Conservation (phyloP, 2,113 vertebrate genomes). For the Neofelis nebulosa region DNA sequence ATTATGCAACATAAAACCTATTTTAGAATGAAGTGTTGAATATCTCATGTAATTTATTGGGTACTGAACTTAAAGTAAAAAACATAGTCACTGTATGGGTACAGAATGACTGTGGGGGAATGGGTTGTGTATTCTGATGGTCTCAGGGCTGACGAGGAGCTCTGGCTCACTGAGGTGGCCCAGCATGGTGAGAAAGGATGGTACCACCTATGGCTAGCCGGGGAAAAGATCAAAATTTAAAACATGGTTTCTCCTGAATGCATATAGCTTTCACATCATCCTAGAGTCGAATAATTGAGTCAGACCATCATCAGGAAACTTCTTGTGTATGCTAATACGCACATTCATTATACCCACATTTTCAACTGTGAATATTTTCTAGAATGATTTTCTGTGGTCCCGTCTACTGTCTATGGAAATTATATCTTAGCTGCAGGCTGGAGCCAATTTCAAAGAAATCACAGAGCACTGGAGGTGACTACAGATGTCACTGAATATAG, state of each 20-base stretch:
- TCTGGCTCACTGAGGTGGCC: not conserved
- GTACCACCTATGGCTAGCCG: not conserved
- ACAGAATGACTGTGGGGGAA: not conserved
- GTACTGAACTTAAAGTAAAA: not conserved
- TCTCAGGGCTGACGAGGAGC: too few relatives aligned
- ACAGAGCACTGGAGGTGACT: constrained; percentile 1
- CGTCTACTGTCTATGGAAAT: not conserved
- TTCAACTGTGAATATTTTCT: constrained; percentile 21
- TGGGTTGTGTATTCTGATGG: not conserved
- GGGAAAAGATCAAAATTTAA: not conserved
- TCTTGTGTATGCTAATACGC: not conserved
- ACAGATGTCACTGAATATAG: not conserved
- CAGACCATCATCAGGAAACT: not conserved
- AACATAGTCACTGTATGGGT: not conserved
- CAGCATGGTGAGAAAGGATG: not conserved
- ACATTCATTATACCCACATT: not conserved
- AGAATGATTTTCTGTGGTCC: not conserved
- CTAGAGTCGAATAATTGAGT: not conserved
- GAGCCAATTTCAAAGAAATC: constrained; percentile 43
- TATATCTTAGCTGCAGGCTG: constrained; percentile 18
- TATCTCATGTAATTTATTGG: not conserved
- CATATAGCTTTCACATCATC: not conserved
- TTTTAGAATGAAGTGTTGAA: not conserved
- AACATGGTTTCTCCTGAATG: not conserved
- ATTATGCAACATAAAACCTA: not conserved